Percentiles rank a stretch among this genome's conserved stretches.
These are phyloP conservation scores for Caenorhabditis becei DNA, from an alignment of 2,888 invertebrate species.

Conservation along the genomic window DNA sequence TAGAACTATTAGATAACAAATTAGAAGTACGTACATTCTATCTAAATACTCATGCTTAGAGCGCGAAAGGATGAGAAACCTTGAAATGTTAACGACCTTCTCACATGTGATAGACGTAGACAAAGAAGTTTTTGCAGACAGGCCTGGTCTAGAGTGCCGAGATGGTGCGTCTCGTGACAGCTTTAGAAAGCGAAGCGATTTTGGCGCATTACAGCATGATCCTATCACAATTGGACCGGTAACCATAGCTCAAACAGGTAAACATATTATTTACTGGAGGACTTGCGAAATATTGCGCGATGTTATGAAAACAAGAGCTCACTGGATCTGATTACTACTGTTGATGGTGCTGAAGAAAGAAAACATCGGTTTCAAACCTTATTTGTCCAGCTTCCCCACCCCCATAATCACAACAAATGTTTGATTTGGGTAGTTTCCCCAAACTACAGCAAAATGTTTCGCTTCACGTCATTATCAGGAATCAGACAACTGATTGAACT, in stretches of 20 bases:
- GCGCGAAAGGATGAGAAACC: constrained; percentile 25
- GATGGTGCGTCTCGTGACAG: constrained; percentile 28
- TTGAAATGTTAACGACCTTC: constrained; percentile 55
- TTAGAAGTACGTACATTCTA: constrained; percentile 13
- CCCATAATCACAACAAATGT: constrained; percentile 27
- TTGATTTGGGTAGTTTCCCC: not conserved
- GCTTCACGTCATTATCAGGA: not conserved
- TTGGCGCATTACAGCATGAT: not conserved
- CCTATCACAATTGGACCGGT: not conserved
- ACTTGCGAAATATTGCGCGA: constrained; percentile 32
- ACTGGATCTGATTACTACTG: not conserved
- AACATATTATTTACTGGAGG: not conserved
- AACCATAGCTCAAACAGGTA: not conserved
- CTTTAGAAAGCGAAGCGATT: constrained; percentile 13
- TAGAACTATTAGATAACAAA: not conserved
- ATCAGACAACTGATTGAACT: not conserved
- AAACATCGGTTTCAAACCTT: constrained; percentile 28
- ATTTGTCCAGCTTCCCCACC: constrained; percentile 20
- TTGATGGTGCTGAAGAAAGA: not conserved
- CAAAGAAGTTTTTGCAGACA: constrained; percentile 33
- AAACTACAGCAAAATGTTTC: not conserved
- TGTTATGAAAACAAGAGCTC: not conserved
- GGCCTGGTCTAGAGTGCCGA: constrained; percentile 1
- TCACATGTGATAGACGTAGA: constrained; percentile 18
- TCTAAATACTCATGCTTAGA: not conserved